Conservation (phyloP, 2,888 invertebrate genomes). For the Aleiodes alternator region DNA sequence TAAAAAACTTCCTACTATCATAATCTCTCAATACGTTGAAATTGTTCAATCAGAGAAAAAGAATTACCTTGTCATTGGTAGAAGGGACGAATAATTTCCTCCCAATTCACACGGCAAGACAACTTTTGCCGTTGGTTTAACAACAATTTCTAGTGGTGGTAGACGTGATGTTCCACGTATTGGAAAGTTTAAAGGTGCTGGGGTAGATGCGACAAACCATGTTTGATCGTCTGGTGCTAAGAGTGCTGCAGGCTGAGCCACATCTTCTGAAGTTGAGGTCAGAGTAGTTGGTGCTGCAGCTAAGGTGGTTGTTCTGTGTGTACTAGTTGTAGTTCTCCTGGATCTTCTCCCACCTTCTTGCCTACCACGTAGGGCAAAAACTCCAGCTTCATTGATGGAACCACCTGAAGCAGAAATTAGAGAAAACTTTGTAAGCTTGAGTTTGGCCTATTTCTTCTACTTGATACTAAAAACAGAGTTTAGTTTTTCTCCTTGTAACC, state of each 20-base stretch:
- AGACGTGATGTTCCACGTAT: conserved; percentile 57
- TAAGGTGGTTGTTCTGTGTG: conserved; percentile 52
- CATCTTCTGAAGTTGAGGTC: conserved; percentile 64
- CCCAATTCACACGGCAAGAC: conserved; percentile 72
- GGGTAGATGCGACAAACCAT: conserved; percentile 67
- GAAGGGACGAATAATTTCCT: conserved; percentile 69
- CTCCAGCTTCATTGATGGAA: conserved; percentile 71
- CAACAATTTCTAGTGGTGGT: conserved; percentile 69
- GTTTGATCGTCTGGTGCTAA: conserved; percentile 69
- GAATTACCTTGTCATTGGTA: conserved; percentile 68
- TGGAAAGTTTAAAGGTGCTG: conserved; percentile 59
- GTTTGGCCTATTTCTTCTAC: not conserved
- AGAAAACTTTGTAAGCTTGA: conserved; percentile 20
- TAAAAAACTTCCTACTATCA: no score
- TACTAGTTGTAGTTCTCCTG: conserved; percentile 67
- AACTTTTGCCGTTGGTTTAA: conserved; percentile 71
- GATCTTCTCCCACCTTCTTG: conserved; percentile 68
- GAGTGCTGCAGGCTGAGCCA: conserved; percentile 70
- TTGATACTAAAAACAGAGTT: not conserved
- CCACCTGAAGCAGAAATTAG: conserved; percentile 63
- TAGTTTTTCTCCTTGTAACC: no score
- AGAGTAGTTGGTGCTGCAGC: conserved; percentile 55
- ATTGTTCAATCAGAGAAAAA: no score
- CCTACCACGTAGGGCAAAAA: conserved; percentile 69
- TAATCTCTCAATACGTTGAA: no score